phyloP scores from a whole-genome alignment of 2,888 invertebrate species.

The Aphelenchoides bicaudatus region DNA sequence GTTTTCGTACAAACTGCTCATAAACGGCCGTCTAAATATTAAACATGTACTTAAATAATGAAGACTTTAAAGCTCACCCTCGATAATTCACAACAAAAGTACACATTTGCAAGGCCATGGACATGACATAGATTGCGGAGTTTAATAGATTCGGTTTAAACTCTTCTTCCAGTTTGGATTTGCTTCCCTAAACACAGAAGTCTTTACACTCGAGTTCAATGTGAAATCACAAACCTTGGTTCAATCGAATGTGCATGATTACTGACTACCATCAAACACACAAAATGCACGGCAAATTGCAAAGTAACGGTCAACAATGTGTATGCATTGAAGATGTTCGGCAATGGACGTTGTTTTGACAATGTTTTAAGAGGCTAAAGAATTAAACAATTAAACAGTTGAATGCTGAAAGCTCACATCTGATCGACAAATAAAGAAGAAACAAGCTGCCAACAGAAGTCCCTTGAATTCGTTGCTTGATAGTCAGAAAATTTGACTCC shows the following conservation, averaged over 20 bases:
- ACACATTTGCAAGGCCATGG: slow-evolving; percentile 91
- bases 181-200: slow-evolving; percentile 42
- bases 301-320: slow-evolving; percentile 88
- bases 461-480: slow-evolving; percentile 96
- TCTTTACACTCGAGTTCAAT: slow-evolving; percentile 11
- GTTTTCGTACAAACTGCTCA: slow-evolving; percentile 91
- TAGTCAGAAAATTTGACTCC: slow-evolving; percentile 92
- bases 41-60: slow-evolving; percentile 11
- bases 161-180: slow-evolving; percentile 56
- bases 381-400: background rate
- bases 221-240: slow-evolving; percentile 39
- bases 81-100: slow-evolving; percentile 98
- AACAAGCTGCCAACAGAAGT: slow-evolving; percentile 87
- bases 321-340: slow-evolving; percentile 96
- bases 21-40: slow-evolving; percentile 88
- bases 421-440: slow-evolving; percentile 93
- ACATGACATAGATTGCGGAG: slow-evolving; percentile 95
- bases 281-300: slow-evolving; percentile 68
- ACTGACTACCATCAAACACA: slow-evolving; percentile 82
- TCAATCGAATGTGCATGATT: slow-evolving; percentile 61
- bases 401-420: slow-evolving; percentile 69
- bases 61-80: slow-evolving; percentile 67
- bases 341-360: slow-evolving; percentile 87
- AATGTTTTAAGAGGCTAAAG: slow-evolving; percentile 79
- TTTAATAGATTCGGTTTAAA: slow-evolving; percentile 92